Percentiles rank a stretch among this genome's conserved stretches.
Evolutionary conservation across 2,797 vertebrate genomes (phyloP).

Genomic region (Anisognathus igniventris): DNA sequence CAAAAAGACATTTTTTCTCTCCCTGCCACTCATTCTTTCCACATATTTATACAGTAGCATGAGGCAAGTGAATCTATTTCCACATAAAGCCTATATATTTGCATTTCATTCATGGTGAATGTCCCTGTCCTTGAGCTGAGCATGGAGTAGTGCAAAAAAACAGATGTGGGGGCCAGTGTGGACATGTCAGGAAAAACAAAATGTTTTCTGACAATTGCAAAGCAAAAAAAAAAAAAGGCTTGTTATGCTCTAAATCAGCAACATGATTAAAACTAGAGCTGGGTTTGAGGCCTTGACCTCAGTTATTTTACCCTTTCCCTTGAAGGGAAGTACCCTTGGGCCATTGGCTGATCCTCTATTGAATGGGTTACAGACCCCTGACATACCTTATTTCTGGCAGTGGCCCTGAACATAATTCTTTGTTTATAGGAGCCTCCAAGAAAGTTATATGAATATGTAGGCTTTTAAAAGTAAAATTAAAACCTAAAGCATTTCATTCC

Average conservation of each 20-base stretch:
- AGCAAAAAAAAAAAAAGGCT: not conserved
- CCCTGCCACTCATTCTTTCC: not conserved
- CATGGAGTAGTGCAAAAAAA: not conserved
- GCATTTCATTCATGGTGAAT: not conserved
- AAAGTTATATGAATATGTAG: slow-evolving; percentile 64
- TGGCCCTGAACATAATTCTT: slow-evolving; percentile 63
- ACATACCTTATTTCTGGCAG: slow-evolving; percentile 71
- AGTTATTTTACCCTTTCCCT: slow-evolving; percentile 70
- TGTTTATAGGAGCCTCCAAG: slow-evolving; percentile 63
- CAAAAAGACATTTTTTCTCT: not conserved
- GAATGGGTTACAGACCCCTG: slow-evolving; percentile 70
- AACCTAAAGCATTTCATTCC: slow-evolving; percentile 35
- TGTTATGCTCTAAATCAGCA: slow-evolving; percentile 61
- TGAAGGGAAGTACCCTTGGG: slow-evolving; percentile 70
- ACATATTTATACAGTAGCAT: not conserved
- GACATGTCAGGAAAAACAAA: slow-evolving; percentile 27
- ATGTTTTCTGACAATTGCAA: slow-evolving; percentile 44
- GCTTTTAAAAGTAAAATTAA: slow-evolving; percentile 40
- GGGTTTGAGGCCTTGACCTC: slow-evolving; percentile 24
- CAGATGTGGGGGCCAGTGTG: not conserved
- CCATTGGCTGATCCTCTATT: slow-evolving; percentile 44
- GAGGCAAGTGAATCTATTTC: not conserved
- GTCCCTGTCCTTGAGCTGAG: not conserved
- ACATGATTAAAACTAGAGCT: slow-evolving; percentile 58
- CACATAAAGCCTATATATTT: not conserved